Evolutionary conservation across 1,140 invertebrate species (phyloP), one percentile per base, ranked within the genome.

Genomic region (Drosophila pectinifera): DNA sequence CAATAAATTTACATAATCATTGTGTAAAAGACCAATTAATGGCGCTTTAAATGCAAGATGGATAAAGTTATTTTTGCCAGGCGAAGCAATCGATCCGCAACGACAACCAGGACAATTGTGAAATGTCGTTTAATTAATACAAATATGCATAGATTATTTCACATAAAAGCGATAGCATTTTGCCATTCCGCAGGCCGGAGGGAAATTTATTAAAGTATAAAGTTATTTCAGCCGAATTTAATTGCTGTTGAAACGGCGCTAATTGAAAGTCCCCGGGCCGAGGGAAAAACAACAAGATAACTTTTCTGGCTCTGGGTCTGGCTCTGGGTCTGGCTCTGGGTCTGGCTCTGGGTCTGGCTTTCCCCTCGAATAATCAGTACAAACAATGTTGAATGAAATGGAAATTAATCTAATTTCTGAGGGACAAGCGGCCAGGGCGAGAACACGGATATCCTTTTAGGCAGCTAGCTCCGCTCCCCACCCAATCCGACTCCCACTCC

Each of bases 391-490:
- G 49, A 65, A 58, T 49, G 39, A 64, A 82, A 79, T 74, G 80
- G 58, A 78, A 82, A 82, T 82, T 83, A 79, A 82, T 75, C 55
- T 74, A 72, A 72, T 72, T 70, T 70, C 34, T 70, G 68, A 26
- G 64, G 51, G 34, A 70, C 64, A 70, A 46, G 49, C 42, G 34
- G 53, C 31, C 64, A 57, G 41, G 22, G 38, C 24, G 13, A 31
- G 26, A 57, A 72, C 68, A 70, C 51, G 34, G 34, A 57, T 70
- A 72, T 41, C 68, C 68, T 72, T 72, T 72, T 70, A 70, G 64
- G 42, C 64, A 31, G 26, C 39, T 8, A 38, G 41, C 65, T 48
- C 10, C 16, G 24, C 31, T 34, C 31, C 31, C 0, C 31, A n/a
- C n/a, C n/a, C n/a, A n/a, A n/a, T 0, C 31, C 11, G 5, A n/a